Base-by-base conservation (phyloP, 2,888 invertebrate genomes). In the Bibio marci region DNA sequence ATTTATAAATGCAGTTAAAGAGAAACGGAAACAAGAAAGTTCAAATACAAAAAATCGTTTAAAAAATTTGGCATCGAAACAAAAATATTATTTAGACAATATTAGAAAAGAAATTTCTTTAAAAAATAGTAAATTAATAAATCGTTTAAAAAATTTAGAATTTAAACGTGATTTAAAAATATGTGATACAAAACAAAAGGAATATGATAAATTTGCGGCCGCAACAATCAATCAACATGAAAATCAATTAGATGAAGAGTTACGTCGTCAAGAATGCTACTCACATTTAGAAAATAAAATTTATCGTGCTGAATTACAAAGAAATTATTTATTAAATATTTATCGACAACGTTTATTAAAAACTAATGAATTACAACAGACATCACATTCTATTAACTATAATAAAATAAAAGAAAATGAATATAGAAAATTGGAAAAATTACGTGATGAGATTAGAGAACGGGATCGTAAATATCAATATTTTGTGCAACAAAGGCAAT, bases 351-450 rank as follows among this genome's bases (percentile, higher is more conserved):
- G 61, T 1, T 37, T 62, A 40, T 56, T 57, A 30, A 54, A 55
- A 27, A 57, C 58, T 39, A 62, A 61, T 44, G 52, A 57, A 18
- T 46, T 59, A 38, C 56, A 59, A 42, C 56, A 58, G 41, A 44
- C 55, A 36, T 50, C 58, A 35, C 61, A 62, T 31, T 58, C 56
- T 37, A 57, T 58, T 34, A 59, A 61, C 38, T 59, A 56, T 49
- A 54, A 55, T 1, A 59, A 58, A 36, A 45, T 54, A 0, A 50
- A 57, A 31, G 48, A 52, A 12, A 46, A 47, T 36, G 58, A 61
- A 41, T 50, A 49, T 1, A 37, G 52, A 2, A 54, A 56, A 36
- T 51, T 51, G 1, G 51, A 54, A 27, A 53, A 57, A 38, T 45
- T 62, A 1, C 51, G 54, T 41, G 50, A 52, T 14, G 48, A 49